Evolutionary conservation across 2,113 vertebrate genomes (phyloP), one percentile per base, ranked within the genome.

Genomic region (Hippolais icterina): DNA sequence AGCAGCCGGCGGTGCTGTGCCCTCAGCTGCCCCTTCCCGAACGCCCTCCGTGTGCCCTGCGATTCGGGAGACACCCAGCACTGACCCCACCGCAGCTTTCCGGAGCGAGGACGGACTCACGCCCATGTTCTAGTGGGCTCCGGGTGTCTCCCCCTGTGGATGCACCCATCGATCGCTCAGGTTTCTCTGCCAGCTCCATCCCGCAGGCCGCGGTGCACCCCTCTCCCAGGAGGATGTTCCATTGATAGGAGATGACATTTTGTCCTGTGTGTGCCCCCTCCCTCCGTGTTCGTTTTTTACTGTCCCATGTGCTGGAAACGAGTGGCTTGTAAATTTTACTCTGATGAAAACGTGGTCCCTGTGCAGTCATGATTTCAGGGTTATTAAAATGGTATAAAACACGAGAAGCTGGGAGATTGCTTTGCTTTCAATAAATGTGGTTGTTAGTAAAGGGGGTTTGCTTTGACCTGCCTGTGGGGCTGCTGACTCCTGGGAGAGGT

Each of bases 311-410:
- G 1, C 64, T 94, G 92, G 63, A 64, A 94, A 90, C 0, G 8
- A 94, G 72, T 87, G 18, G 8, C 84, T 83, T 95, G 94, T 95
- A 68, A 27, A 72, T 88, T 82, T 82, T 46, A 25, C 90, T 66
- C 85, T 20, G 78, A 80, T 87, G 87, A 15, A 76, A 93, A 77
- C 5, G 27, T 83, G 91, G 41, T 93, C 49, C 77, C n/a, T 12
- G 69, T 50, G 75, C 81, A 92, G 93, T 70, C 52, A 21, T 33
- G 83, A 42, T 72, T 90, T 89, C 90, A 89, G 91, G 93, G 94
- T 87, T 63, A 87, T 95, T 95, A 87, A 96, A 96, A 68, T 69
- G 86, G 70, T 84, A 7, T 12, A 6, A 90, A 95, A 80, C 70
- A 61, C 21, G 13, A 28, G 0, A 3, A 72, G 44, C 57, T 81